These are phyloP conservation scores for Mesorhabditis belari DNA, from an alignment of 2,888 invertebrate species.

Conservation along the genomic window DNA sequence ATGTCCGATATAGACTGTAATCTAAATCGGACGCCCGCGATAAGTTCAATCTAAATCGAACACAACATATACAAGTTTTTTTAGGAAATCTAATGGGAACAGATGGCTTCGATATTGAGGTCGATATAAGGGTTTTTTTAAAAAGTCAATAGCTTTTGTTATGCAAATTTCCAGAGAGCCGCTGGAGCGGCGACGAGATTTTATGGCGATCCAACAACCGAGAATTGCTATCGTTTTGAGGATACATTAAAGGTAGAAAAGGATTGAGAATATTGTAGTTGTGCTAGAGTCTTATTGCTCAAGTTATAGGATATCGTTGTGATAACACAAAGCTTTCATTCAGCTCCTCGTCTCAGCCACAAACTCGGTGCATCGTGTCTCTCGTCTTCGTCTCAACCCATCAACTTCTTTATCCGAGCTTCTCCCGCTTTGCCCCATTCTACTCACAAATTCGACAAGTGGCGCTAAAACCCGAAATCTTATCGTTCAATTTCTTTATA, in stretches of 20 bases:
- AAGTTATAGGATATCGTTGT: background rate
- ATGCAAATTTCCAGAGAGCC: constrained; percentile 13
- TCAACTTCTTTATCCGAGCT: background rate
- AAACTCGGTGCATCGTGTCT: background rate
- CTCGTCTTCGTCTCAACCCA: background rate
- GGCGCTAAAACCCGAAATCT: background rate
- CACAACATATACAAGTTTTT: too few species aligned
- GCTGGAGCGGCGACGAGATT: constrained; percentile 23
- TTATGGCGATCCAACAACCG: constrained; percentile 17
- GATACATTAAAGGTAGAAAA: constrained; percentile 20
- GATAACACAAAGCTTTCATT: background rate
- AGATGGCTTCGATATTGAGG: background rate
- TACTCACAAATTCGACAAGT: background rate
- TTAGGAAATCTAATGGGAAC: too few species aligned
- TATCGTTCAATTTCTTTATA: background rate
- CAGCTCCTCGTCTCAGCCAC: background rate
- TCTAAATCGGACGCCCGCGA: too few species aligned
- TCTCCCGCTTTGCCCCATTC: background rate
- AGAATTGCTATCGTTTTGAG: constrained; percentile 20
- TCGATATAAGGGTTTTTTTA: background rate
- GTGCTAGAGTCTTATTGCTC: background rate
- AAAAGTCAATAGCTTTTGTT: too few species aligned
- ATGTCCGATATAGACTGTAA: too few species aligned
- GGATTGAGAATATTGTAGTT: background rate
- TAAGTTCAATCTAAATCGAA: too few species aligned